Base-by-base conservation (phyloP, 1,140 invertebrate genomes). In the Lanistes nyassanus region DNA sequence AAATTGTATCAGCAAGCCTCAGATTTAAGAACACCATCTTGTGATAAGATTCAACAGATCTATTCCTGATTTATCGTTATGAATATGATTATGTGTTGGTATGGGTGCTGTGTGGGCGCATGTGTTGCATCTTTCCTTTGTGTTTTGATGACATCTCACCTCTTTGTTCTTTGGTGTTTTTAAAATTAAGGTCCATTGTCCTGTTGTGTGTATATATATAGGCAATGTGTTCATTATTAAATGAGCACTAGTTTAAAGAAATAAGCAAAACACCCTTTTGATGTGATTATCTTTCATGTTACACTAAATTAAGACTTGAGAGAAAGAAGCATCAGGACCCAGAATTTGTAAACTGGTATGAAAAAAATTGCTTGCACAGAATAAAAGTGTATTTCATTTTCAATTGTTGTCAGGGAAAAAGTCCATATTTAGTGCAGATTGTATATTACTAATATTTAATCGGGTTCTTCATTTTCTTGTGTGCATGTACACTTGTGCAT, bases 1-100 rank as follows among this genome's bases (percentile, higher is more conserved):
- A 92, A 93, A 65, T 88, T 96, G 81, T 94, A 93, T 86, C 89
- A 92, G 70, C 93, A 93, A 87, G 97, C 96, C 26, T 94, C 94
- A 86, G 93, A 93, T 77, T 93, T 97, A 72, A 93, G 94, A 80
- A 95, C 93, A 79, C 96, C 96, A 9, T 95, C 95, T 4, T 99
- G 97, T 92, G 95, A 96, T 83, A 92, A 92, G 81, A 89, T 98
- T 78, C 92, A 94, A 86, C 92, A 93, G 75, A 86, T 92, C 51
- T 91, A 91, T 81, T 73, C 79, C 31, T 80, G 79, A 80, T 80
- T 53, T 16, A n/a, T 16, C 29, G 2, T 73, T 39, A 36, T 19
- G 21, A 26, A 23, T 34, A 11, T 16, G 21, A 6, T 31, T 9
- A 31, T 37, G 34, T 62, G 26, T 37, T n/a, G 60, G 9, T 62